Conservation (phyloP, 2,113 vertebrate species). For the Tyrannus savana region DNA sequence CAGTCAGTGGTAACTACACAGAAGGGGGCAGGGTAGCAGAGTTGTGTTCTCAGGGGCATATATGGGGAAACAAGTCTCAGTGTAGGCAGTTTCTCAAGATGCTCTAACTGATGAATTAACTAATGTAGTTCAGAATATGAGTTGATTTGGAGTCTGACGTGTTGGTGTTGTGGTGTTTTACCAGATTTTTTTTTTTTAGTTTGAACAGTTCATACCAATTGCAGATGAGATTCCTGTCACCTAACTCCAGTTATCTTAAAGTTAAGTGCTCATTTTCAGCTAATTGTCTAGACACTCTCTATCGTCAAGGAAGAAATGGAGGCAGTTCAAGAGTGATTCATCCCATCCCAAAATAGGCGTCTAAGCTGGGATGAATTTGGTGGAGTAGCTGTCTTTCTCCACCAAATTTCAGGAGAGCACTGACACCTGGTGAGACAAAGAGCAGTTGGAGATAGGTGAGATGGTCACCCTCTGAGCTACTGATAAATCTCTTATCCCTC, state of each 20-base stretch:
- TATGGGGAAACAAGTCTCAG: background rate
- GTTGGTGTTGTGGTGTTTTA: background rate
- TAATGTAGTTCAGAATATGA: background rate
- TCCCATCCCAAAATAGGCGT: background rate
- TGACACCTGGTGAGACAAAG: background rate
- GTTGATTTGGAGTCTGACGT: background rate
- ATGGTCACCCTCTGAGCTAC: background rate
- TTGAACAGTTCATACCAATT: background rate
- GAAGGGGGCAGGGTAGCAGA: background rate
- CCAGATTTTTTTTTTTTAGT: background rate
- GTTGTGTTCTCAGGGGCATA: background rate
- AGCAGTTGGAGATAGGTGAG: background rate
- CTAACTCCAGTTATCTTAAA: background rate
- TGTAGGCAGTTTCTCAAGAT: background rate
- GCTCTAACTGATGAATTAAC: background rate
- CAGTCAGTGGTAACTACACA: background rate
- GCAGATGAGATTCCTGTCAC: background rate
- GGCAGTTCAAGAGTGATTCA: constrained; percentile 25
- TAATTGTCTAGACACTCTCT: constrained; percentile 23
- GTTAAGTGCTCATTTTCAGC: background rate
- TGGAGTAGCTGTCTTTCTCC: background rate
- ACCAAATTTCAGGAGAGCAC: background rate
- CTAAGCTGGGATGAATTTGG: background rate
- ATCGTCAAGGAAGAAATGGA: background rate
- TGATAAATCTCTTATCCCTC: background rate